These are phyloP conservation scores for Zeuzera pyrina DNA, from an alignment of 2,888 invertebrate species.

Conservation along the genomic window DNA sequence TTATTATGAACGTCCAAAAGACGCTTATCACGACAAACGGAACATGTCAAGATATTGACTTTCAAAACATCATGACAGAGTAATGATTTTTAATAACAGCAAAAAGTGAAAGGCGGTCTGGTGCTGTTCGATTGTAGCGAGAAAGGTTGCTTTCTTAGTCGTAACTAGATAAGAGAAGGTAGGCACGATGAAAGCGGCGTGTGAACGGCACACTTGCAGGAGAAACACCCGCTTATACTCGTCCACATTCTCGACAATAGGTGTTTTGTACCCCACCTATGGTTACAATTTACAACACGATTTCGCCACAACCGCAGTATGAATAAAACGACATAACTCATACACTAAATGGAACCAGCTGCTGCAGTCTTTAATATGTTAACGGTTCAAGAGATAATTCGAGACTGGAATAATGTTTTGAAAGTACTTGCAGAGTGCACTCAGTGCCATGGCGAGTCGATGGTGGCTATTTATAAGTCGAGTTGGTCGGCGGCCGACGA, in stretches of 20 bases:
- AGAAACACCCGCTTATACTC: constrained; percentile 48
- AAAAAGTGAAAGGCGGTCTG: constrained; percentile 63
- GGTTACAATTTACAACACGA: constrained; percentile 20
- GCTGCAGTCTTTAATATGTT: constrained; percentile 18
- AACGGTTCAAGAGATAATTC: constrained; percentile 35
- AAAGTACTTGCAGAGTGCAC: constrained; percentile 26
- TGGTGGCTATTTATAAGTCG: constrained; percentile 52
- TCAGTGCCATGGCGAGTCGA: constrained; percentile 33
- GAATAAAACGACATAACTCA: constrained; percentile 9
- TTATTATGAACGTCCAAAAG: constrained; percentile 3
- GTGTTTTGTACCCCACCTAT: background rate
- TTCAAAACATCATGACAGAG: constrained; percentile 39
- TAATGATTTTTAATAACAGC: constrained; percentile 55
- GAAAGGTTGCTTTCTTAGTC: constrained; percentile 49
- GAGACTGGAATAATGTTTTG: constrained; percentile 23
- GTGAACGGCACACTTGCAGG: constrained; percentile 42
- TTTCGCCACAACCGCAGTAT: constrained; percentile 19
- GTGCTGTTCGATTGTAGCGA: constrained; percentile 27
- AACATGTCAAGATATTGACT: constrained; percentile 24
- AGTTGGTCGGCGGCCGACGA: constrained; percentile 41
- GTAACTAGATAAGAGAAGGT: constrained; percentile 54
- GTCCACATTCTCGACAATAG: too few relatives aligned
- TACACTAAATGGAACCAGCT: background rate
- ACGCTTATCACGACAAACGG: constrained; percentile 11
- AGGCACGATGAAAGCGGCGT: constrained; percentile 57